phyloP scores from a whole-genome alignment of 2,888 invertebrate genomes.

The Anaspis maculata region DNA sequence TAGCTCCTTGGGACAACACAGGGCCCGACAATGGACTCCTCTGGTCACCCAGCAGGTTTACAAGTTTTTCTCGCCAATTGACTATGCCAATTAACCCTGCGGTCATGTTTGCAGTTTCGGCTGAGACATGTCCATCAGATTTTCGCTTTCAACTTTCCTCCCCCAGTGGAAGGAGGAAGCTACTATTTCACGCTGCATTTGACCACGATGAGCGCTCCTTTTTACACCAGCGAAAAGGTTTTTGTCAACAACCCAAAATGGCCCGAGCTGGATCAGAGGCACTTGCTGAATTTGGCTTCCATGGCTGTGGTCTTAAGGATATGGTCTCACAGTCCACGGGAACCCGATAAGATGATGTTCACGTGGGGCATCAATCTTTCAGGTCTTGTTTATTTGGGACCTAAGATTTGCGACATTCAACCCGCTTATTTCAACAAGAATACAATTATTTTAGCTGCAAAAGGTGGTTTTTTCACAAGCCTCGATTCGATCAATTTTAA shows the following conservation, averaged over 20 bases:
- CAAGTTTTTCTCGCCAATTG: conserved; percentile 4
- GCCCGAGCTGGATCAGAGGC: conserved; percentile 68
- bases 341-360: conserved; percentile 55
- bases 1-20: conserved; percentile 51
- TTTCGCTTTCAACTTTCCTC: conserved; percentile 52
- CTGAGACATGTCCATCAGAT: conserved; percentile 73
- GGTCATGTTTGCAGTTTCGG: conserved; percentile 56
- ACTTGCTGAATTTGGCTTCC: conserved; percentile 45
- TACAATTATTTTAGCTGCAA: conserved; percentile 78
- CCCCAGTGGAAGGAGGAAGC: conserved; percentile 45
- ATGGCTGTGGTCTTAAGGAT: conserved; percentile 42
- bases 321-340: conserved; percentile 36
- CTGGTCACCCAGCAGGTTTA: conserved; percentile 69
- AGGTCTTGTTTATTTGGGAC: conserved; percentile 69
- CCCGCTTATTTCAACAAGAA: conserved; percentile 60
- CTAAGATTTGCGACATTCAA: conserved; percentile 56
- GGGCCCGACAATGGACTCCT: conserved; percentile 73
- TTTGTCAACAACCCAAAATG: conserved; percentile 68
- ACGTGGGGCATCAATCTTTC: conserved; percentile 82
- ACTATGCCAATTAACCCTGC: not conserved
- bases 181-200: conserved; percentile 75
- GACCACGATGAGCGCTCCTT: conserved; percentile 72
- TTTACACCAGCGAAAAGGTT: conserved; percentile 74
- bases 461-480: conserved; percentile 76
- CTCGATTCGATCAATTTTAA: conserved; percentile 40